These are phyloP conservation scores for Myotis pilosus DNA, from an alignment of 2,797 vertebrate genomes.

Conservation along the genomic window DNA sequence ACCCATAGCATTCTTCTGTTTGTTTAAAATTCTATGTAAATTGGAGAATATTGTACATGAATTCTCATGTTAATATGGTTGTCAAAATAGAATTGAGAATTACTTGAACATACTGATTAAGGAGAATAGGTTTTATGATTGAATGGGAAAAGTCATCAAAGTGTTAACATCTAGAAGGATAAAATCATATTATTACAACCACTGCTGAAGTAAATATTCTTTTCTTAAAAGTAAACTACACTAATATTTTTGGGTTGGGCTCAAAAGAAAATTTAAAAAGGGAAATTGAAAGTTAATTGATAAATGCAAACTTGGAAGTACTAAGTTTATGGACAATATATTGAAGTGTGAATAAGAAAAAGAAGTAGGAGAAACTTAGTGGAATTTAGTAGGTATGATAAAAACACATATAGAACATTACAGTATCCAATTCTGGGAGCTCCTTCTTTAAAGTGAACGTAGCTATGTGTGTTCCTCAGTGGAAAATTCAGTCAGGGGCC, in stretches of 20 bases:
- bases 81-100: constrained; percentile 23
- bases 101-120: background rate
- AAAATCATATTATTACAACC: background rate
- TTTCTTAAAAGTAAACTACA: background rate
- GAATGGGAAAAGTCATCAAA: background rate
- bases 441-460: constrained; percentile 38
- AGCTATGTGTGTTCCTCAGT: background rate
- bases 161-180: background rate
- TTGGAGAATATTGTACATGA: constrained; percentile 26
- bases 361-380: background rate
- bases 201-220: background rate
- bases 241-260: background rate
- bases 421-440: background rate
- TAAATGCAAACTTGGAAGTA: constrained; percentile 11
- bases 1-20: background rate
- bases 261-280: constrained; percentile 9
- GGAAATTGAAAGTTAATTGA: constrained; percentile 13
- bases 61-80: background rate
- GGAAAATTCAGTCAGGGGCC: background rate
- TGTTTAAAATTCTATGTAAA: background rate
- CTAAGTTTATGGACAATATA: background rate
- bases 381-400: background rate
- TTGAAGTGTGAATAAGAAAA: constrained; percentile 8
- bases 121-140: background rate
- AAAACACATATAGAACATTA: constrained; percentile 18